Conservation (phyloP, 2,888 invertebrate genomes). For the Dasypolia templi region DNA sequence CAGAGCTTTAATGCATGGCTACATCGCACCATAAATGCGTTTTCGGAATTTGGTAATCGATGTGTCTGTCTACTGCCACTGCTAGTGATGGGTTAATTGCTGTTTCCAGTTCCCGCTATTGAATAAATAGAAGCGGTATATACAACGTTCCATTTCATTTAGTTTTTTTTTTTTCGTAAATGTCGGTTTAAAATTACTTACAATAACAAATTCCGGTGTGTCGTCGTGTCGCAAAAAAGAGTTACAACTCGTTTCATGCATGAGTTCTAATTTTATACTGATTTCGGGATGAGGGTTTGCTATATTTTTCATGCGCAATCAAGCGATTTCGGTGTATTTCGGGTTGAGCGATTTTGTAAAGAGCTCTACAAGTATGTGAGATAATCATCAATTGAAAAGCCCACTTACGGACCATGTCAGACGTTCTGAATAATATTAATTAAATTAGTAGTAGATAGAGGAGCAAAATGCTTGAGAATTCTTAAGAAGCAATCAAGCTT, state of each 20-base stretch:
- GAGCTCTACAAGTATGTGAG: constrained; percentile 46
- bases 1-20: constrained; percentile 80
- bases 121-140: constrained; percentile 31
- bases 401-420: constrained; percentile 53
- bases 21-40: constrained; percentile 72
- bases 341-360: constrained; percentile 48
- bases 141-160: constrained; percentile 15
- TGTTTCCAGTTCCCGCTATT: constrained; percentile 23
- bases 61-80: constrained; percentile 57
- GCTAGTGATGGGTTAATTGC: constrained; percentile 60
- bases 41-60: constrained; percentile 75
- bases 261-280: constrained; percentile 44
- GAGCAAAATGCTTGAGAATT: constrained; percentile 62
- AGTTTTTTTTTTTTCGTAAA: constrained; percentile 33
- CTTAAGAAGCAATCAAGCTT: constrained; percentile 62
- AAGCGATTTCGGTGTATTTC: constrained; percentile 37
- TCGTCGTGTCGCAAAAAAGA: constrained; percentile 19
- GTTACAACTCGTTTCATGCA: constrained; percentile 43
- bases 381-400: constrained; percentile 45
- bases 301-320: constrained; percentile 38
- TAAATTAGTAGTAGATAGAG: constrained; percentile 70
- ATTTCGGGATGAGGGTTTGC: constrained; percentile 42
- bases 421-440: constrained; percentile 69
- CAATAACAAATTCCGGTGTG: constrained; percentile 39
- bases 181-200: constrained; percentile 25